Evolutionary conservation across 2,888 invertebrate species (phyloP).

Genomic region (Ferdinandea cuprea): DNA sequence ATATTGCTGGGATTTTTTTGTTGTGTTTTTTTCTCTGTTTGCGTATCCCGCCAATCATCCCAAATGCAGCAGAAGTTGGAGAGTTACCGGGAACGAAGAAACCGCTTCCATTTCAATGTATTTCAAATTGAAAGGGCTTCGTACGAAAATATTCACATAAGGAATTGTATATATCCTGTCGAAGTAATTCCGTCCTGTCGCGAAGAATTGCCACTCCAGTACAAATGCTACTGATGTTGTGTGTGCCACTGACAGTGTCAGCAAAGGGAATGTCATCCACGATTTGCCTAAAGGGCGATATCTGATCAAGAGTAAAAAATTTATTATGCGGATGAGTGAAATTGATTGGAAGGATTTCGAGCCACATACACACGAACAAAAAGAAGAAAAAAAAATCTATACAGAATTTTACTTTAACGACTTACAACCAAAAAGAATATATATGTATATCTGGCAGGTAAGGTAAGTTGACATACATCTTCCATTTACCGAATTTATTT

Average conservation of each 20-base stretch:
- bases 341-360: conserved; percentile 66
- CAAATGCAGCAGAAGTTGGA: conserved; percentile 11
- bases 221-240: conserved; percentile 16
- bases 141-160: conserved; percentile 32
- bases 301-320: conserved; percentile 68
- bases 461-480: no score
- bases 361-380: background rate
- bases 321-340: conserved; percentile 67
- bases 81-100: conserved; percentile 13
- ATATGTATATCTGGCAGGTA: no score
- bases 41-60: conserved; percentile 45
- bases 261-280: conserved; percentile 57
- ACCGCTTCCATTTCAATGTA: background rate
- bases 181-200: conserved; percentile 39
- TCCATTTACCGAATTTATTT: no score
- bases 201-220: conserved; percentile 13
- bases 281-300: conserved; percentile 64
- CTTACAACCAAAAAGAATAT: no score
- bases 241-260: conserved; percentile 27
- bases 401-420: conserved; percentile 7
- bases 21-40: background rate
- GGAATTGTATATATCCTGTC: conserved; percentile 30
- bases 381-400: background rate
- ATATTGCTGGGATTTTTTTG: background rate
- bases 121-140: conserved; percentile 23